Evolutionary conservation across 1,140 invertebrate species (phyloP), one percentile per base, ranked within the genome.

Genomic region (Aphelenchoides besseyi): DNA sequence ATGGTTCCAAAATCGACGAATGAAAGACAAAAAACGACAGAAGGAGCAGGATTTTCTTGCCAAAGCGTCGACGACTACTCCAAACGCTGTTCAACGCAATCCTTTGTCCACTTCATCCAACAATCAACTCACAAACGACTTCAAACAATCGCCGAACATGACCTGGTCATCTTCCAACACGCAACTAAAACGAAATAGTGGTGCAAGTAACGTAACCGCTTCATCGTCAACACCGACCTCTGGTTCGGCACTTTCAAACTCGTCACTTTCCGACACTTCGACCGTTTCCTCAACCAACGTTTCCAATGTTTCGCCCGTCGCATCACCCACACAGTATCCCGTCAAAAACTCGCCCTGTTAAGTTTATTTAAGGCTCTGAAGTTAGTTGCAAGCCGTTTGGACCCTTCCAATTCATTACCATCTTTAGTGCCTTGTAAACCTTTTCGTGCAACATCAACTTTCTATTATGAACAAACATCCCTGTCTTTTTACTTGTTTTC

Each of bases 1-100:
- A 41, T 84, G 81, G 81, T 83, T 84, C 55, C 81, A 97, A 89
- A 98, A 98, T 87, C 89, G 95, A 41, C 89, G 95, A 69, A 98
- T 73, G 36, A 59, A 81, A 72, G 75, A 81, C 61, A 82, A 82
- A 73, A 82, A 82, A 66, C 57, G 80, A 32, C 70, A 83, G 61
- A 83, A 84, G 64, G 80, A 82, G 30, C 77, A 76, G 32, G 79
- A 70, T 9, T 82, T 82, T 41, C 41, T 80, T n/a, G 70, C 72
- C 16, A 72, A 72, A 37, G 30, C 57, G 57, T 12, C 12, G 12
- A 61, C 69, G 5, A 69, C n/a, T 8, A n/a, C n/a, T 16, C 23
- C 12, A 62, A 69, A n/a, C 33, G 36, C n/a, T 18, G 26, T 30
- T 63, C 52, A 26, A 35, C 8, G 9, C 68, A 23, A 8, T 71